Conservation (phyloP, 2,113 vertebrate species). For the Halichoeres trimaculatus region DNA sequence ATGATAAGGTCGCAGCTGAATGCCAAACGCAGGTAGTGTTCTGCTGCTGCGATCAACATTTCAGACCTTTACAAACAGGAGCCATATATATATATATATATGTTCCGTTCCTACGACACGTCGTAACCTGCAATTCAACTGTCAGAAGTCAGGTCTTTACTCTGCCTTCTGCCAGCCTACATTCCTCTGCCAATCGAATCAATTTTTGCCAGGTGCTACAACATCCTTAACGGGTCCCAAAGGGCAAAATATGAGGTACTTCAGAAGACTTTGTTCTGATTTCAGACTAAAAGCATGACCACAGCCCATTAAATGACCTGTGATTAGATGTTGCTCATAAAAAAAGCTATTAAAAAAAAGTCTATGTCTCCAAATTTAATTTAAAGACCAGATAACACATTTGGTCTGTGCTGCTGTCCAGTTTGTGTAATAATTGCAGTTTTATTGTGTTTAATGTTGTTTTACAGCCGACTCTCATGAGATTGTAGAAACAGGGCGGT, state of each 20-base stretch:
- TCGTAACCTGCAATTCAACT: too few relatives aligned
- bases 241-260: not conserved
- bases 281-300: not conserved
- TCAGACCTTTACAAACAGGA: too few relatives aligned
- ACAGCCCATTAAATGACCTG: not conserved
- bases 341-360: not conserved
- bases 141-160: too few relatives aligned
- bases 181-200: not conserved
- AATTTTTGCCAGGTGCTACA: not conserved
- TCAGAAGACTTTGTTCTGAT: slow-evolving; percentile 13
- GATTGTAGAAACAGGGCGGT: not conserved
- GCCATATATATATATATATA: too few relatives aligned
- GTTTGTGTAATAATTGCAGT: not conserved
- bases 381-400: not conserved
- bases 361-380: not conserved
- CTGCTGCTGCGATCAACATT: too few relatives aligned
- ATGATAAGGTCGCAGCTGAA: too few relatives aligned
- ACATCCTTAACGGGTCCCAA: not conserved
- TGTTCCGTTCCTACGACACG: too few relatives aligned
- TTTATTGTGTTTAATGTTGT: slow-evolving; percentile 11
- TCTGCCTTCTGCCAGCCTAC: too few relatives aligned
- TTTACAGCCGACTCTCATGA: not conserved
- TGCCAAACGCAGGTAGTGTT: too few relatives aligned
- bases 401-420: not conserved
- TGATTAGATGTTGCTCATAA: not conserved